Percentiles rank a stretch among this genome's conserved stretches.
phyloP scores from a whole-genome alignment of 2,888 invertebrate genomes.

The Lacanobia oleracea region DNA sequence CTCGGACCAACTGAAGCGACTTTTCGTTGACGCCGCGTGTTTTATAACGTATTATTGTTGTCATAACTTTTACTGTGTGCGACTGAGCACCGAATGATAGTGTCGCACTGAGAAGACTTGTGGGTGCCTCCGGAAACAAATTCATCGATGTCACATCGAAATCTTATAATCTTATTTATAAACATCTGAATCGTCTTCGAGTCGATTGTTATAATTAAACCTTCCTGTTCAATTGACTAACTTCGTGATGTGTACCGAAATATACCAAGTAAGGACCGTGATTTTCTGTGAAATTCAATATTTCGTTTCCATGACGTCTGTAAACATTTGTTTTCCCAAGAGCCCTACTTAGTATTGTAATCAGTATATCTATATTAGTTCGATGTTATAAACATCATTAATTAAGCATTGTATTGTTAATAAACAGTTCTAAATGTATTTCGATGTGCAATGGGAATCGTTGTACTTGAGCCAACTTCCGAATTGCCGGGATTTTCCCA shows the following conservation, averaged over 20 bases:
- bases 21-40: slow-evolving; percentile 83
- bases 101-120: slow-evolving; percentile 37
- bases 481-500: neutral
- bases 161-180: too few species aligned
- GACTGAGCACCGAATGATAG: slow-evolving; percentile 64
- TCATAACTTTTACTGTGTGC: slow-evolving; percentile 85
- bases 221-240: slow-evolving; percentile 4
- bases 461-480: slow-evolving; percentile 14
- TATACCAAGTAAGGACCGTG: slow-evolving; percentile 4
- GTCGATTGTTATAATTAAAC: slow-evolving; percentile 27
- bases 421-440: slow-evolving; percentile 17
- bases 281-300: slow-evolving; percentile 7
- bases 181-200: too few species aligned
- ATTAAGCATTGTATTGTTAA: slow-evolving; percentile 2
- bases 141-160: slow-evolving; percentile 21
- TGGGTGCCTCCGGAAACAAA: slow-evolving; percentile 53
- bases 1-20: slow-evolving; percentile 85
- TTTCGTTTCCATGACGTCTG: slow-evolving; percentile 11
- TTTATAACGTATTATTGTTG: slow-evolving; percentile 89
- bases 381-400: slow-evolving; percentile 8
- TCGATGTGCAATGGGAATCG: neutral
- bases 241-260: neutral
- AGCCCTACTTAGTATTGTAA: neutral
- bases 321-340: slow-evolving; percentile 4
- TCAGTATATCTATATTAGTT: neutral